Evolutionary conservation across 2,797 vertebrate genomes (phyloP), one percentile per base, ranked within the genome.

Genomic region (Lophius americanus): DNA sequence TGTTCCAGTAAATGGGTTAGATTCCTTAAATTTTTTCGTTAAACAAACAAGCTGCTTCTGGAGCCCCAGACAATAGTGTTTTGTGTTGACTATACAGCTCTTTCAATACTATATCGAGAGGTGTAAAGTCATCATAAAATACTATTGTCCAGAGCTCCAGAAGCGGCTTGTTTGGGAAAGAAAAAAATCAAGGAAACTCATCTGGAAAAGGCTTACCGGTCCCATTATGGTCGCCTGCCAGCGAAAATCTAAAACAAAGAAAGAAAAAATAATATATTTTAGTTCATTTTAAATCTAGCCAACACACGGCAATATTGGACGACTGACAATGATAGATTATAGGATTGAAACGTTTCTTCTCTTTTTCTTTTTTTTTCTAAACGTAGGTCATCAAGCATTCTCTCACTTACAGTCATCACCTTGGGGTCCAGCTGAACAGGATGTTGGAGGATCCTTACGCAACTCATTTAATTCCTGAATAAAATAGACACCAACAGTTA

Each of bases 141-240:
- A 84, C 85, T 63, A 87, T 91, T 91, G 85, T 91, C 43, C 76
- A 76, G 7, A 80, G 64, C 86, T 88, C 87, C 70, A 91, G 90
- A 92, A 89, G 71, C 81, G 81, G 35, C 76, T 78, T 76, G 61
- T 39, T 69, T 79, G 51, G 7, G 56, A 60, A 51, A 60, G 73
- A 63, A 54, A 69, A 68, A 73, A 59, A 73, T 58, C 44, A 42
- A 57, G 63, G n/a, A 77, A 81, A 71, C 44, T 66, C 62, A 83
- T 85, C 73, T 56, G 84, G 79, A 89, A 88, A 86, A 79, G 56
- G 58, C 93, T 93, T 86, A 94, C 93, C 79, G 93, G 93, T 86
- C 93, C 93, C 58, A 88, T 91, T 83, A 94, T 94, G 64, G 89
- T 93, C 12, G 93, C 93, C 76, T 94, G 92, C 93, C 93, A 94